These are phyloP conservation scores for Cotesia typhae DNA, from an alignment of 1,140 invertebrate genomes.

Conservation along the genomic window DNA sequence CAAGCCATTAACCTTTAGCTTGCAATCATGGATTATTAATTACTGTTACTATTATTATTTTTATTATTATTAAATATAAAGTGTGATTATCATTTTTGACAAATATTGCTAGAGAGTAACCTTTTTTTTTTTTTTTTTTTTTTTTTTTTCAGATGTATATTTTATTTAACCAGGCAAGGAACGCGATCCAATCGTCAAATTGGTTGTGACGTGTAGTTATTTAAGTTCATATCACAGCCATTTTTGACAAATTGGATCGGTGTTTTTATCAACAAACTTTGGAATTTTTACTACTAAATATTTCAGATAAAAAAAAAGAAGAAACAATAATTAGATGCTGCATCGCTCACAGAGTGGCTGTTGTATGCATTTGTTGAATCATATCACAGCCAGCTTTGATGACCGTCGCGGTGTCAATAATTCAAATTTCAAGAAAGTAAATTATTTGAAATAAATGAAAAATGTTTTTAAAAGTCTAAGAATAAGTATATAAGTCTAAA, in stretches of 20 bases:
- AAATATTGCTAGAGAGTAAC: too few species aligned
- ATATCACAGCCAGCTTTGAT: constrained; percentile 87
- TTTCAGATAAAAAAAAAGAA: constrained; percentile 7
- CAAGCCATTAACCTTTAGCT: background rate
- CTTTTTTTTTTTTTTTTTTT: too few species aligned
- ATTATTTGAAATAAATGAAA: too few species aligned
- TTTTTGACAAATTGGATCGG: constrained; percentile 82
- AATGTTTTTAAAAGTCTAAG: too few species aligned
- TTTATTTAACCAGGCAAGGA: constrained; percentile 37
- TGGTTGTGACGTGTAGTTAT: constrained; percentile 81
- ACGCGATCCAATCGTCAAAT: constrained; percentile 75
- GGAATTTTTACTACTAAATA: background rate
- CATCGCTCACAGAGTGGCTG: constrained; percentile 74
- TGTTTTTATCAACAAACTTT: constrained; percentile 51
- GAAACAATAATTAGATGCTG: constrained; percentile 44
- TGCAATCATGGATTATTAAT: background rate
- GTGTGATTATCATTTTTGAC: too few species aligned
- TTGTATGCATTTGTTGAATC: constrained; percentile 67
- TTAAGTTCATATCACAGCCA: constrained; percentile 86
- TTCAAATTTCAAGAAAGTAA: background rate
- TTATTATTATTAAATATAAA: too few species aligned
- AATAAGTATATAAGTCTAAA: too few species aligned
- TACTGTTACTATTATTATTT: too few species aligned
- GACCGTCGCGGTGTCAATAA: constrained; percentile 69
- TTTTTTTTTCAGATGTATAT: background rate